These are phyloP conservation scores for Drosophila erecta DNA, from an alignment of 1,140 invertebrate species.

Conservation along the genomic window DNA sequence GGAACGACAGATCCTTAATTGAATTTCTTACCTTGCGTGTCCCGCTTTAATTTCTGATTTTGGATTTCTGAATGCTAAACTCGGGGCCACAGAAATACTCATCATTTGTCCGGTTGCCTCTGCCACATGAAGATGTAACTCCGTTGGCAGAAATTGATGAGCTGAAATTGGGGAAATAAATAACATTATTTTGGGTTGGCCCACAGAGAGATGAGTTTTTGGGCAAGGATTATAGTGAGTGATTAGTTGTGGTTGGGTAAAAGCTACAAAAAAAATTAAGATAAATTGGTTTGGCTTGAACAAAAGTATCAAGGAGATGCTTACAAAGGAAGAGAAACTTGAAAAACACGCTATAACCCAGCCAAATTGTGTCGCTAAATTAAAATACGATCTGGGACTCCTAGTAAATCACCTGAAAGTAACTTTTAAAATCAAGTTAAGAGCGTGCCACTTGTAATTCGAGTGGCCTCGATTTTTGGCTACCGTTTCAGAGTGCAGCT, in stretches of 20 bases:
- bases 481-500: conserved; percentile 47
- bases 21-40: conserved; percentile 58
- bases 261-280: not conserved
- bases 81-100: conserved; percentile 7
- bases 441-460: conserved; percentile 51
- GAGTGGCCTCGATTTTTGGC: conserved; percentile 42
- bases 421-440: conserved; percentile 3
- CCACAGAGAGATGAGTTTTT: conserved; percentile 2
- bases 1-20: conserved; percentile 69
- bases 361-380: not conserved
- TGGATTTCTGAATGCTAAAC: not conserved
- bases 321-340: too few relatives aligned
- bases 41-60: conserved; percentile 31
- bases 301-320: too few relatives aligned
- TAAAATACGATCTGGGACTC: not conserved
- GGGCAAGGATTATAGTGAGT: not conserved
- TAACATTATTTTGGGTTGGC: conserved; percentile 6
- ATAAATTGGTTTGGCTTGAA: not conserved
- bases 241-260: not conserved
- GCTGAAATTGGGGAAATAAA: conserved; percentile 11
- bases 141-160: conserved; percentile 8
- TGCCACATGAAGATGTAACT: conserved; percentile 36
- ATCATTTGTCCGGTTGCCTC: not conserved
- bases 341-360: not conserved
- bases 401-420: conserved; percentile 9